Percentiles rank a stretch among this genome's conserved stretches.
Evolutionary conservation across 2,113 vertebrate genomes (phyloP).

Genomic region (Amphiprion ocellaris): DNA sequence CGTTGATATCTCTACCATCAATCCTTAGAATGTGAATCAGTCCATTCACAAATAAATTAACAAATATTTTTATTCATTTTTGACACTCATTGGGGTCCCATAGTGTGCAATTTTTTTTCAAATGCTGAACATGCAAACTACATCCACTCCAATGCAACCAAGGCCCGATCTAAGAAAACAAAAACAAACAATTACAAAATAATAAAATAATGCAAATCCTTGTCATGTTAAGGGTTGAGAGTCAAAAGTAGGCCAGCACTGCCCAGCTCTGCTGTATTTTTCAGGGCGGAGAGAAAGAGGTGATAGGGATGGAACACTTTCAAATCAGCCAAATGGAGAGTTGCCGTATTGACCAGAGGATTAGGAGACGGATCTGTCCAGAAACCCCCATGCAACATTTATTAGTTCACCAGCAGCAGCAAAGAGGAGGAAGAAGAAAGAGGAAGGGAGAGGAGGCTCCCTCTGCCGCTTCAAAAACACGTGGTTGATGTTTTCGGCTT

Average conservation of each 20-base stretch:
- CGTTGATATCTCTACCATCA: too few species aligned
- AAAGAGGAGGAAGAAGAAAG: constrained; percentile 12
- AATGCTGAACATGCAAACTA: too few species aligned
- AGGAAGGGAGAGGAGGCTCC: not conserved
- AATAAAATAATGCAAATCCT: not conserved
- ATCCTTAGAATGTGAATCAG: too few species aligned
- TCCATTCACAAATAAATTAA: too few species aligned
- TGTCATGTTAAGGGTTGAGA: too few species aligned
- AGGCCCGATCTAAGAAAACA: too few species aligned
- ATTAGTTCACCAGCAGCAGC: constrained; percentile 52
- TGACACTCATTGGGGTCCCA: too few species aligned
- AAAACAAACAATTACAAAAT: not conserved
- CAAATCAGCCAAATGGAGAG: not conserved
- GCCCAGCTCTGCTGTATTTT: constrained; percentile 20
- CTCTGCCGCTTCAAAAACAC: constrained; percentile 31
- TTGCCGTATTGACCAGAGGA: constrained; percentile 56
- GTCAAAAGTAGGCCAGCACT: too few species aligned
- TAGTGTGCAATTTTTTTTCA: too few species aligned
- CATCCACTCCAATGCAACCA: too few species aligned
- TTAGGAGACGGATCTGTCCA: constrained; percentile 57
- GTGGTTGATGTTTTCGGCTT: constrained; percentile 39
- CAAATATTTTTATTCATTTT: too few species aligned
- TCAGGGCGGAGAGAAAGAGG: not conserved
- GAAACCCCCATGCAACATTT: constrained; percentile 63
- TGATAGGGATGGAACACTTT: constrained; percentile 34